Percentiles rank a stretch among this genome's conserved stretches.
phyloP scores from a whole-genome alignment of 2,888 invertebrate species.

The Chironomus riparius region DNA sequence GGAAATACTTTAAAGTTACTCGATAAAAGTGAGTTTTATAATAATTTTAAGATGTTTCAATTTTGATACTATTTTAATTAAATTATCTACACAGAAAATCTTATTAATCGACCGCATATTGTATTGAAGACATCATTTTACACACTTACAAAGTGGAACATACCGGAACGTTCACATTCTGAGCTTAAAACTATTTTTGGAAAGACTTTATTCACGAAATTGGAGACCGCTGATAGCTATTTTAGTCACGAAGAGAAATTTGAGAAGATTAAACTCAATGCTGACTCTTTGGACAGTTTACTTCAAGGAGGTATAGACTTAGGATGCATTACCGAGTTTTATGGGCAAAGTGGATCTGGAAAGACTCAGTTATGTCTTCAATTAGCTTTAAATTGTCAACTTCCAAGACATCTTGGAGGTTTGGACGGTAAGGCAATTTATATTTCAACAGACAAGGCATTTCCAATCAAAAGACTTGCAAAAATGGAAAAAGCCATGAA shows the following conservation, averaged over 20 bases:
- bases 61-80: no score
- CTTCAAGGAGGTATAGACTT: constrained; percentile 56
- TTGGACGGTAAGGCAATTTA: constrained; percentile 52
- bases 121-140: no score
- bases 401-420: constrained; percentile 43
- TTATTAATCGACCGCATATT: no score
- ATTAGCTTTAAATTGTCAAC: constrained; percentile 56
- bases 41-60: no score
- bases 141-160: background rate
- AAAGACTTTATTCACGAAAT: background rate
- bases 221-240: background rate
- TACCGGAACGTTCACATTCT: background rate
- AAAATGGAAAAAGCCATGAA: constrained; percentile 44
- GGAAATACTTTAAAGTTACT: no score
- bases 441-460: constrained; percentile 62
- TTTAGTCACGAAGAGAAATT: background rate
- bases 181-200: background rate
- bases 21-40: no score
- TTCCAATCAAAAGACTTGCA: constrained; percentile 58
- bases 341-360: constrained; percentile 61
- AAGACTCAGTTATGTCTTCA: constrained; percentile 70
- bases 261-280: background rate
- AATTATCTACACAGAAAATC: no score
- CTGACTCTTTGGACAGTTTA: constrained; percentile 44
- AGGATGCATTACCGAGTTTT: constrained; percentile 62